Evolutionary conservation across 2,797 vertebrate species (phyloP).

Genomic region (Gouania willdenowi): DNA sequence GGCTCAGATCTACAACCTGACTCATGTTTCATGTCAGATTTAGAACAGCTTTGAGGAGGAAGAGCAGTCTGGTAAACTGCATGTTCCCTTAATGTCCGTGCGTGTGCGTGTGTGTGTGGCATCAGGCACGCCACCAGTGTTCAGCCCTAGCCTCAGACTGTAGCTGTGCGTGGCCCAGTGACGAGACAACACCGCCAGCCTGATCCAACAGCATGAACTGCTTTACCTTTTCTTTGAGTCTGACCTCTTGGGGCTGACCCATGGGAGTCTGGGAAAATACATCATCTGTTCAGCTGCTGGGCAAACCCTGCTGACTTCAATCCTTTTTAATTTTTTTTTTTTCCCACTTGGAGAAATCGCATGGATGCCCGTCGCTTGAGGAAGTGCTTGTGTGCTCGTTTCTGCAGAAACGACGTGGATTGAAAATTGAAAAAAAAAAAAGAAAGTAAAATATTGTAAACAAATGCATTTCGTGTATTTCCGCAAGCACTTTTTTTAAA

Average conservation of each 20-base stretch:
- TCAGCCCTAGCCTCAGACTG: constrained; percentile 14
- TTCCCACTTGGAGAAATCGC: constrained; percentile 46
- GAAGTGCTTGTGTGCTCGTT: constrained; percentile 41
- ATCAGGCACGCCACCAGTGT: not conserved
- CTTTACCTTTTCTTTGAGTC: constrained; percentile 23
- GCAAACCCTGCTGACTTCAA: constrained; percentile 33
- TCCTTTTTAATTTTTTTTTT: too few species aligned
- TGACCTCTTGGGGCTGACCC: constrained; percentile 27
- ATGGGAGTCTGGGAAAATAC: constrained; percentile 37
- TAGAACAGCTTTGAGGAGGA: constrained; percentile 42
- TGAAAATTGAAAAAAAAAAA: constrained; percentile 35
- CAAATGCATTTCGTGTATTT: too few species aligned
- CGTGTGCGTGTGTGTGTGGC: not conserved
- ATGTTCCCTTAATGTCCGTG: constrained; percentile 16
- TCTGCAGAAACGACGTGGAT: constrained; percentile 20
- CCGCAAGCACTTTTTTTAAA: too few species aligned
- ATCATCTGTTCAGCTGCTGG: constrained; percentile 45
- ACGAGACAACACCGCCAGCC: constrained; percentile 26
- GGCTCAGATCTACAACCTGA: constrained; percentile 34
- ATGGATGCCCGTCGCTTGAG: constrained; percentile 35
- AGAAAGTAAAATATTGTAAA: too few species aligned
- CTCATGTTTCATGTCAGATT: constrained; percentile 64
- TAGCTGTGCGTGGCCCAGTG: constrained; percentile 9
- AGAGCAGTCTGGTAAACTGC: constrained; percentile 20
- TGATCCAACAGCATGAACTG: constrained; percentile 17